Percentiles rank a stretch among this genome's conserved stretches.
Evolutionary conservation across 2,888 invertebrate genomes (phyloP).

Genomic region (Melanargia galathea): DNA sequence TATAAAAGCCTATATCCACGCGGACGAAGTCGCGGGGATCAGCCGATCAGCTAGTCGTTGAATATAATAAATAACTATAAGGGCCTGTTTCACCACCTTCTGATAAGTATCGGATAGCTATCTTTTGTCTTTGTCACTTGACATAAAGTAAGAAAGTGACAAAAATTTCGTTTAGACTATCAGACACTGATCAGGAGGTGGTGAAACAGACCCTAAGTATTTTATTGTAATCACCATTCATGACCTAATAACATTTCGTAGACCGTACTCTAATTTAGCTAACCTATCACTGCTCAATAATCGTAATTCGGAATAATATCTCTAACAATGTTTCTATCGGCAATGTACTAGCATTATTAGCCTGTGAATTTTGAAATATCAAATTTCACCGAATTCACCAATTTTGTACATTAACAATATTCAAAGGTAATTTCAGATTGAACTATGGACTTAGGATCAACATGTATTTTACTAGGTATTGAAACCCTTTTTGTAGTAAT

Average conservation of each 20-base stretch:
- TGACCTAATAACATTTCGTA: background rate
- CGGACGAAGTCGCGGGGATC: too few species aligned
- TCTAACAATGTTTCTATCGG: background rate
- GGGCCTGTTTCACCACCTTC: too few species aligned
- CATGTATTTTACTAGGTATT: background rate
- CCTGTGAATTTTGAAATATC: background rate
- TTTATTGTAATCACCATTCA: too few species aligned
- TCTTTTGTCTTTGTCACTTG: too few species aligned
- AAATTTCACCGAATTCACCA: background rate
- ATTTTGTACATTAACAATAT: slow-evolving; percentile 14
- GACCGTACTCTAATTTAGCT: background rate
- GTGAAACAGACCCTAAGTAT: too few species aligned
- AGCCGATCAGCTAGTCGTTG: too few species aligned
- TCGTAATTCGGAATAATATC: background rate
- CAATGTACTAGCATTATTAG: background rate
- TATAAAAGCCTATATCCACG: too few species aligned
- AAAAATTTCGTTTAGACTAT: too few species aligned
- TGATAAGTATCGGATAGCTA: too few species aligned
- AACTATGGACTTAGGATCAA: slow-evolving; percentile 1
- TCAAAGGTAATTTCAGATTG: slow-evolving; percentile 6
- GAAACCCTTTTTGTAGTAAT: slow-evolving; percentile 7
- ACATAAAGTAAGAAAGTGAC: too few species aligned
- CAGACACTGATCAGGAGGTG: too few species aligned
- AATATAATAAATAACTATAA: too few species aligned
- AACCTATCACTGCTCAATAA: background rate